phyloP scores from a whole-genome alignment of 2,113 vertebrate species.

The Ophiodon elongatus region DNA sequence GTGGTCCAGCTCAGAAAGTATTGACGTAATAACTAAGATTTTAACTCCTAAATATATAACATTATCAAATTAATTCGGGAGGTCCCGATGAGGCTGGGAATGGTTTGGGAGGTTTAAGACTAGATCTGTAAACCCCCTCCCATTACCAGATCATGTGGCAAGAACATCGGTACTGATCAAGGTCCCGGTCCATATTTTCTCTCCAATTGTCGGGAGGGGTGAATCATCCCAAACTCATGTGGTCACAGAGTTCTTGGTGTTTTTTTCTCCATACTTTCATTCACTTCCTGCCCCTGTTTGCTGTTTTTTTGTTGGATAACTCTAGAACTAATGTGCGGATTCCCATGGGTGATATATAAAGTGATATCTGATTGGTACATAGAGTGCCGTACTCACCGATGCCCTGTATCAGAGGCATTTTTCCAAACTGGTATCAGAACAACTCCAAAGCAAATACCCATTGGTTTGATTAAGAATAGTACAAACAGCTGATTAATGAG shows the following conservation, averaged over 20 bases:
- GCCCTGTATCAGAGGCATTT: neutral
- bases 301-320: neutral
- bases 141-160: neutral
- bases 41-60: neutral
- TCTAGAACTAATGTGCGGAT: conserved; percentile 6
- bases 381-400: too few species aligned
- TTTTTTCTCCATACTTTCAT: neutral
- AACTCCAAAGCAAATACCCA: neutral
- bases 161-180: neutral
- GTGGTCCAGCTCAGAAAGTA: neutral
- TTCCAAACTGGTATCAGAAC: neutral
- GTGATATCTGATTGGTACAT: neutral
- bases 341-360: neutral
- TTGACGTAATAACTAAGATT: neutral
- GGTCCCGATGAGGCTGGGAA: neutral
- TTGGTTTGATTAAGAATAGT: neutral
- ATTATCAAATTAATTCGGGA: neutral
- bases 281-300: neutral
- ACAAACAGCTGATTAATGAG: neutral
- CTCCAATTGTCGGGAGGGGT: neutral
- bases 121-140: neutral
- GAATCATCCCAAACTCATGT: neutral
- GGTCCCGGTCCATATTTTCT: neutral
- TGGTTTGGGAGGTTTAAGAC: neutral
- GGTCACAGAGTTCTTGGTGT: neutral